Conservation (phyloP, 2,797 vertebrate species). For the Podarcis siculus region DNA sequence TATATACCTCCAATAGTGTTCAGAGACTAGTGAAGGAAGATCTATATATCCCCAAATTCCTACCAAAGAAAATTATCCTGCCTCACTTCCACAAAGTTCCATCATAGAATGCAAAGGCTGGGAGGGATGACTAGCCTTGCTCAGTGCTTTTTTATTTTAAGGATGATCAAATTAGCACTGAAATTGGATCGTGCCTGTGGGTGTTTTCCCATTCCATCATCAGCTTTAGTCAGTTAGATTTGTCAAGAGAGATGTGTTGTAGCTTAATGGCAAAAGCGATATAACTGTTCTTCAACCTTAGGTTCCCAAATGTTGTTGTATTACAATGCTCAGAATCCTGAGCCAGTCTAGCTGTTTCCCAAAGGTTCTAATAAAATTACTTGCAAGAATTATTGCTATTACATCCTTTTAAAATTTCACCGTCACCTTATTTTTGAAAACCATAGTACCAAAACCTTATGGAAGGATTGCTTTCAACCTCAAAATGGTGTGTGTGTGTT, state of each 20-base stretch:
- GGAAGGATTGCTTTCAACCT: background rate
- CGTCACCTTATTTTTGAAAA: background rate
- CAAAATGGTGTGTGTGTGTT: background rate
- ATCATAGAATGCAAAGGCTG: background rate
- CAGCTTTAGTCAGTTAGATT: background rate
- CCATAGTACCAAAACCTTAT: background rate
- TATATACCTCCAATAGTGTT: background rate
- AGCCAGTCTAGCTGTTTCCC: background rate
- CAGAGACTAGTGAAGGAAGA: background rate
- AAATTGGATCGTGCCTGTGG: background rate
- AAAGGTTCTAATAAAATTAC: background rate
- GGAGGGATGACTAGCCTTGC: background rate
- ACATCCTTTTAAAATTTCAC: background rate
- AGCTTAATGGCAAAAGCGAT: background rate
- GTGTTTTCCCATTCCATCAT: background rate
- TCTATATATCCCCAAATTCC: background rate
- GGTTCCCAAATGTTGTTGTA: background rate
- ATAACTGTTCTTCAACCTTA: background rate
- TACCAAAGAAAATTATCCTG: background rate
- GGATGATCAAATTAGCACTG: background rate
- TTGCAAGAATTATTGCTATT: background rate
- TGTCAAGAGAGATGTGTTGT: background rate
- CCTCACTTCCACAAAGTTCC: background rate
- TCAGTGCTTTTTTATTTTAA: background rate
- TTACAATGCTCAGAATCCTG: too few relatives aligned